A percentile compares a stretch with the other conserved stretches of the same genome.
Evolutionary conservation across 2,797 vertebrate genomes (phyloP).

Genomic region (Calcarius lapponicus): DNA sequence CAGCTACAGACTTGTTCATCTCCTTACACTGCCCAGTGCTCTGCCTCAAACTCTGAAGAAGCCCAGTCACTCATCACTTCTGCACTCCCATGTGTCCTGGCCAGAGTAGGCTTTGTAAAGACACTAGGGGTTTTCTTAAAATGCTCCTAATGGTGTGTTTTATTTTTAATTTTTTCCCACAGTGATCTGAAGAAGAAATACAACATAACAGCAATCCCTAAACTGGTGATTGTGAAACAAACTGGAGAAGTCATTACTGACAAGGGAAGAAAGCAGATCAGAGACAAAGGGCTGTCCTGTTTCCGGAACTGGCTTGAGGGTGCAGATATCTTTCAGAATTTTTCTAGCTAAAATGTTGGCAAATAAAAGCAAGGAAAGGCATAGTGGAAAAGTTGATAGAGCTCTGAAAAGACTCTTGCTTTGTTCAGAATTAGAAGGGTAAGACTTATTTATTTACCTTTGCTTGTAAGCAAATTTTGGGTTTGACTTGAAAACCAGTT

Average conservation of each 20-base stretch:
- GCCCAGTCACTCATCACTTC: not conserved
- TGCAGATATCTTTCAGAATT: conserved; percentile 94
- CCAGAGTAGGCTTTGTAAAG: not conserved
- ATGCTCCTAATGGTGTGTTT: not conserved
- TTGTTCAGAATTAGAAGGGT: not conserved
- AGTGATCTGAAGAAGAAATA: conserved; percentile 93
- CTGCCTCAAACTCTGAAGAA: not conserved
- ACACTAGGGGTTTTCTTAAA: not conserved
- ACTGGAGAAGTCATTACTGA: conserved; percentile 94
- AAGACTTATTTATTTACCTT: not conserved
- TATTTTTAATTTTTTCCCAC: not conserved
- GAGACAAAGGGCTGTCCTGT: conserved; percentile 87
- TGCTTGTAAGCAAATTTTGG: not conserved
- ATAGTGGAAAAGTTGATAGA: not conserved
- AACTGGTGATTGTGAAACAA: conserved; percentile 94
- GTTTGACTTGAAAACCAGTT: not conserved
- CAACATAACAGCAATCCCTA: conserved; percentile 90
- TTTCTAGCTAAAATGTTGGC: conserved; percentile 75
- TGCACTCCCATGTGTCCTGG: not conserved
- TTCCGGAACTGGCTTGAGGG: conserved; percentile 90
- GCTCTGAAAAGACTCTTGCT: not conserved
- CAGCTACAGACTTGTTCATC: not conserved
- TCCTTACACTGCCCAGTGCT: accelerated
- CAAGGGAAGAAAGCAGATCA: conserved; percentile 93
- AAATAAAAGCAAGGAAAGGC: not conserved